A percentile compares a stretch with the other conserved stretches of the same genome.
Conservation (phyloP, 1,140 invertebrate genomes). For the Drosophila nasuta region DNA sequence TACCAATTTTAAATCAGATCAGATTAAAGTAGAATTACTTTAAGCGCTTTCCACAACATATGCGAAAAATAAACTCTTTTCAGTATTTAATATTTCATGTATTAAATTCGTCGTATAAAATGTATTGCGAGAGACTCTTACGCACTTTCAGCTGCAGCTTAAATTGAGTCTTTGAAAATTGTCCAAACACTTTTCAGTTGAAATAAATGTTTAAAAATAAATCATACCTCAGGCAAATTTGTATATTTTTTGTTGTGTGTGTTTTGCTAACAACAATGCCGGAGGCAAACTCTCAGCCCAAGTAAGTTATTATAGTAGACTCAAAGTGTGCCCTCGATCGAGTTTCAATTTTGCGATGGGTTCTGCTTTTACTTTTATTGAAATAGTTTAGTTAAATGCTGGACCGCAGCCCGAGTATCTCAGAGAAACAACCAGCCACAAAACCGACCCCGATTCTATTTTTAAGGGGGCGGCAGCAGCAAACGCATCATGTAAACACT, state of each 20-base stretch:
- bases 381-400: slow-evolving; percentile 49
- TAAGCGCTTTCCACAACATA: too few relatives aligned
- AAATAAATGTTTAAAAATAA: not conserved
- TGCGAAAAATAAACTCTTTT: too few relatives aligned
- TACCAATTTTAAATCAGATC: too few relatives aligned
- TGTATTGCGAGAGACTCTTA: not conserved
- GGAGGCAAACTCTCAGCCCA: not conserved
- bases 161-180: not conserved
- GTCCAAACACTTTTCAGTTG: not conserved
- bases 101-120: not conserved
- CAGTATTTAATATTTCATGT: too few relatives aligned
- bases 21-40: too few relatives aligned
- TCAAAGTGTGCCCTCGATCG: slow-evolving; percentile 28
- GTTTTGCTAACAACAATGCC: not conserved
- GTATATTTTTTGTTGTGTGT: not conserved
- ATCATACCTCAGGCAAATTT: not conserved
- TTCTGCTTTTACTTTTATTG: slow-evolving; percentile 11
- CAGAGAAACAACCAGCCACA: slow-evolving; percentile 13
- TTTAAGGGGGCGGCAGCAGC: not conserved
- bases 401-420: slow-evolving; percentile 9
- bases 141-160: not conserved
- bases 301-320: slow-evolving; percentile 6
- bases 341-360: slow-evolving; percentile 27
- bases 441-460: not conserved
- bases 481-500: slow-evolving; percentile 36